These are phyloP conservation scores for Siphlonurus alternatus DNA, from an alignment of 2,888 invertebrate genomes.

Conservation along the genomic window DNA sequence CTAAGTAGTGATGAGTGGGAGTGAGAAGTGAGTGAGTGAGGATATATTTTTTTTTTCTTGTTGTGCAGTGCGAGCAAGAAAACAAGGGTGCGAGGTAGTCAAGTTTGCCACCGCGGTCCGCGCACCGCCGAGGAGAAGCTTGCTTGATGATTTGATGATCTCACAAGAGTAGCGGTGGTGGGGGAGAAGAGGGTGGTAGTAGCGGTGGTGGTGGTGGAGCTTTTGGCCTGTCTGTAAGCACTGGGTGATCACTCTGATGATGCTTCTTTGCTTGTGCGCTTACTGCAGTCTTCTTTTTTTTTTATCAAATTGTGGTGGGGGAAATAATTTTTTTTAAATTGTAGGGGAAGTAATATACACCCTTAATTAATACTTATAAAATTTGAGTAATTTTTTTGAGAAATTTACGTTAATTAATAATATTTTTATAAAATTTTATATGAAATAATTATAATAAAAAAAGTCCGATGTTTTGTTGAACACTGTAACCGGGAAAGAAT, in stretches of 20 bases:
- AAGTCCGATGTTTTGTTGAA: neutral
- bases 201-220: neutral
- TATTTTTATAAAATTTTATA: neutral
- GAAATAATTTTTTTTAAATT: no score
- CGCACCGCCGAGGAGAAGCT: neutral
- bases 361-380: no score
- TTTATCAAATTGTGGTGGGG: neutral
- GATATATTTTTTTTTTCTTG: neutral
- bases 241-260: neutral
- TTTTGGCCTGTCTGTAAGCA: neutral
- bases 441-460: neutral
- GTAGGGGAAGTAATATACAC: no score
- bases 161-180: neutral
- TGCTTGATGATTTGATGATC: neutral
- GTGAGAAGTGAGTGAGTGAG: neutral
- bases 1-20: neutral
- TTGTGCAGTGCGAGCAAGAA: neutral
- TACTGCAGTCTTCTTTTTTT: neutral
- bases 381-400: no score
- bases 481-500: neutral
- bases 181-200: no score
- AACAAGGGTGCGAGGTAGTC: neutral
- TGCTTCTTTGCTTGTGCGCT: neutral
- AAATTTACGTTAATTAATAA: no score
- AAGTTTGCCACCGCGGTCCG: neutral